A percentile compares a stretch with the other conserved stretches of the same genome.
These are phyloP conservation scores for Miniopterus natalensis DNA, from an alignment of 2,113 vertebrate genomes.

Conservation along the genomic window DNA sequence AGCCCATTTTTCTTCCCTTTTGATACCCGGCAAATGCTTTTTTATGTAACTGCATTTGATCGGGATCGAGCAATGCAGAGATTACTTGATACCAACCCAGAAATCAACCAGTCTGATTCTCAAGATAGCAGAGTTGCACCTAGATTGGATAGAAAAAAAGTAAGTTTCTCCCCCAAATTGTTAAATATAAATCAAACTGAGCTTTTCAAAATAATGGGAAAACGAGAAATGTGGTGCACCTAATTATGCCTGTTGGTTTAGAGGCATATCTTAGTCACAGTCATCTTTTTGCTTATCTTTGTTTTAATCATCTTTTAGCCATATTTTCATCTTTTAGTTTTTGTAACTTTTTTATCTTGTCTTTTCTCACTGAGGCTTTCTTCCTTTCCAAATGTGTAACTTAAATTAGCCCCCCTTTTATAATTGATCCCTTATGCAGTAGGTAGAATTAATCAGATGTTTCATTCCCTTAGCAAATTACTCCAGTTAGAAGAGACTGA, in stretches of 20 bases:
- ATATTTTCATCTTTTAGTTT: background rate
- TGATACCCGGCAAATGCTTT: conserved; percentile 99
- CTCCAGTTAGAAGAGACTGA: background rate
- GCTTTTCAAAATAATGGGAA: conserved; percentile 27
- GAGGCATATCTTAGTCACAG: background rate
- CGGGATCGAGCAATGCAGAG: conserved; percentile 99
- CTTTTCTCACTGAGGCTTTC: background rate
- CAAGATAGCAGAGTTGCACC: conserved; percentile 99
- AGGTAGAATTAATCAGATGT: background rate
- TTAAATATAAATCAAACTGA: background rate
- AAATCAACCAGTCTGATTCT: conserved; percentile 99
- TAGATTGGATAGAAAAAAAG: conserved; percentile 99
- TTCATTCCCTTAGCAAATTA: background rate
- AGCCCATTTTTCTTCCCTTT: conserved; percentile 99
- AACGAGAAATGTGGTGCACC: background rate
- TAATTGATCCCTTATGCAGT: background rate
- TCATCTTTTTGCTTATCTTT: background rate
- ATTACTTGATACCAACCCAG: conserved; percentile 98
- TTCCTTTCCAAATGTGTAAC: background rate
- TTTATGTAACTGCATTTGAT: conserved; percentile 99
- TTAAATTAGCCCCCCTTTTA: conserved; percentile 44
- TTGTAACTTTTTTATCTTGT: background rate
- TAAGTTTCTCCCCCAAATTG: conserved; percentile 80
- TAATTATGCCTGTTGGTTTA: background rate
- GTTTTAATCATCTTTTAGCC: background rate